phyloP scores from a whole-genome alignment of 2,888 invertebrate species.

The Lasius fuliginosus region DNA sequence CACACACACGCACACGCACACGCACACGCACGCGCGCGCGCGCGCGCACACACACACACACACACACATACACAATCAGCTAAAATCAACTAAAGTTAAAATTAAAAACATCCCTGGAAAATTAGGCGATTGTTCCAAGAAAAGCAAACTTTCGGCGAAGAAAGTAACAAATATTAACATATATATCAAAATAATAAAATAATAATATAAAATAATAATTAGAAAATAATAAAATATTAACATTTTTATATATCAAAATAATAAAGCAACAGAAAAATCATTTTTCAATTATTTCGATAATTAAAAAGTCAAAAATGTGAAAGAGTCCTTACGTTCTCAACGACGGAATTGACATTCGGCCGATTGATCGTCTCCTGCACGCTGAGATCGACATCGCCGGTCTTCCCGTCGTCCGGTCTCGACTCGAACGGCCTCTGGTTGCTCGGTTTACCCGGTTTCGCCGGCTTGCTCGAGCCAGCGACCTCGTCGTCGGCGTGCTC shows the following conservation, averaged over 20 bases:
- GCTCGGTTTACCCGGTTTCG: constrained; percentile 78
- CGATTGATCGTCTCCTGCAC: constrained; percentile 82
- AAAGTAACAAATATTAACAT: constrained; percentile 4
- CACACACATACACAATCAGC: not conserved
- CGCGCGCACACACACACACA: no score
- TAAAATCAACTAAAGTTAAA: not conserved
- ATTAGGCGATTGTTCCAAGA: not conserved
- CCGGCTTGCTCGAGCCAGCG: constrained; percentile 7
- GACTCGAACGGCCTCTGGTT: constrained; percentile 79
- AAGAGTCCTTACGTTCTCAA: constrained; percentile 77
- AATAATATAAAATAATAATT: no score
- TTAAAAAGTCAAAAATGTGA: constrained; percentile 16
- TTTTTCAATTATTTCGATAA: constrained; percentile 20
- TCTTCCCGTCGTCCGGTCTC: constrained; percentile 79
- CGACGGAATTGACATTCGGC: constrained; percentile 81
- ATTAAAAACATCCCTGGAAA: not conserved
- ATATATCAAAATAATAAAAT: not conserved
- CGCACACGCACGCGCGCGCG: no score
- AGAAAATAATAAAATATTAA: no score
- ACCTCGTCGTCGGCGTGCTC: constrained; percentile 74
- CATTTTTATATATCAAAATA: no score
- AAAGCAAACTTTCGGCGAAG: not conserved
- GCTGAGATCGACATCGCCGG: constrained; percentile 78
- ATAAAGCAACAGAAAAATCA: not conserved
- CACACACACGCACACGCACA: no score